Evolutionary conservation across 2,113 vertebrate species (phyloP), one percentile per base, ranked within the genome.

Genomic region (Corythaixoides concolor): DNA sequence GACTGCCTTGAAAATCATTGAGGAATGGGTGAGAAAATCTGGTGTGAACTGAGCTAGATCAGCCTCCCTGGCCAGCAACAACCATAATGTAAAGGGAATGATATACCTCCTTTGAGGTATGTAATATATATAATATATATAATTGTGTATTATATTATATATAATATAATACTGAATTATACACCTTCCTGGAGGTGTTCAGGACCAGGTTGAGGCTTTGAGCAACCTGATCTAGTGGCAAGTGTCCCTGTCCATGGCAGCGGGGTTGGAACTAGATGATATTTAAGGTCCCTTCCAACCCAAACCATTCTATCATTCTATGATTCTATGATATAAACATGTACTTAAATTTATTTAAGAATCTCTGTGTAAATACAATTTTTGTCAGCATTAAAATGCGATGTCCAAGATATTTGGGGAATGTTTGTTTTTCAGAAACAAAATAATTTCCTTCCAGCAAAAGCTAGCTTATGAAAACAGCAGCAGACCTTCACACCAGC

Each of bases 401-500:
- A 35, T 5, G 0, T 39, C 27, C 33, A n/a, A 81, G 59, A 37
- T 41, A 77, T 17, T 53, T 1, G 1, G 18, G 30, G 45, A 56
- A 56, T 69, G 59, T 35, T 92, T 23, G 9, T 18, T 56, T 84
- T 39, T 47, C 33, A 33, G 60, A 62, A 78, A 59, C 6, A 12
- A 47, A 55, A 50, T 11, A 15, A 33, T 62, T 90, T 88, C 41
- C 22, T 58, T 83, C 41, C 45, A 76, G 39, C 12, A 60, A 64
- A 72, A 79, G 26, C 15, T 15, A 24, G 5, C 33, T 83, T 69
- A 27, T 66, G 5, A 53, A 80, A 88, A 33, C 30, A 86, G 4
- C 55, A 70, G 33, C 24, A 49, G 66, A n/a, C 3, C 9, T 21
- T 28, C 8, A 16, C 0, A 0, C 19, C n/a, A 67, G 70, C 39